These are phyloP conservation scores for Drosophila miranda DNA, from an alignment of 1,140 invertebrate genomes.

Conservation along the genomic window DNA sequence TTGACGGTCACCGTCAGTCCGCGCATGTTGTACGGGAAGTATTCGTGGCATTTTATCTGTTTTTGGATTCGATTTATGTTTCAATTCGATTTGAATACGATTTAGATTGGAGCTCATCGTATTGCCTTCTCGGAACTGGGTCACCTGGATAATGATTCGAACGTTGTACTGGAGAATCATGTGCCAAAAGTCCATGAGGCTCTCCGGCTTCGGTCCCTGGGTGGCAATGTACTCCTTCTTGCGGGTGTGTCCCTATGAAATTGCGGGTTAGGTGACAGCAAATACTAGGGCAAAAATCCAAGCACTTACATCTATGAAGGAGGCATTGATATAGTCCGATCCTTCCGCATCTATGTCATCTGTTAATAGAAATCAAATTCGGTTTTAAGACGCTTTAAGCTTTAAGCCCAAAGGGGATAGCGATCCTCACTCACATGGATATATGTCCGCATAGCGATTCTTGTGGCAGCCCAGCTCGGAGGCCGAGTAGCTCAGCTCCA, in stretches of 20 bases:
- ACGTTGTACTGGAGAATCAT: constrained; percentile 89
- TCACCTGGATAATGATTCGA: constrained; percentile 90
- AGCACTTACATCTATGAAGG: constrained; percentile 88
- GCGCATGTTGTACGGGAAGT: constrained; percentile 85
- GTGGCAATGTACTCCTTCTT: constrained; percentile 90
- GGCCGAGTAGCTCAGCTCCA: constrained; percentile 83
- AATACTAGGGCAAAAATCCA: no score
- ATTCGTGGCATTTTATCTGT: constrained; percentile 87
- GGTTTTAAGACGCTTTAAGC: no score
- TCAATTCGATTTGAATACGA: background rate
- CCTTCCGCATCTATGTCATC: constrained; percentile 88
- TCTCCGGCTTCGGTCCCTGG: constrained; percentile 90
- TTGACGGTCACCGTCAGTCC: constrained; percentile 81
- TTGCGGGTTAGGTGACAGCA: no score
- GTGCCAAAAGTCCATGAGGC: constrained; percentile 90
- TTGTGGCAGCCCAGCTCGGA: constrained; percentile 87
- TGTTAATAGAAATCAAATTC: constrained; percentile 61
- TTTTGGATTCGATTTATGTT: background rate
- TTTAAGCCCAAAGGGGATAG: no score
- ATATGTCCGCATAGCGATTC: constrained; percentile 91
- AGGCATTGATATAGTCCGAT: constrained; percentile 92
- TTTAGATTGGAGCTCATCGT: constrained; percentile 59
- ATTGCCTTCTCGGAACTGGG: constrained; percentile 89
- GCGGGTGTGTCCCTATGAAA: constrained; percentile 86
- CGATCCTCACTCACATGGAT: constrained; percentile 91